phyloP scores from a whole-genome alignment of 2,888 invertebrate species.

The Drymonia ruficornis region DNA sequence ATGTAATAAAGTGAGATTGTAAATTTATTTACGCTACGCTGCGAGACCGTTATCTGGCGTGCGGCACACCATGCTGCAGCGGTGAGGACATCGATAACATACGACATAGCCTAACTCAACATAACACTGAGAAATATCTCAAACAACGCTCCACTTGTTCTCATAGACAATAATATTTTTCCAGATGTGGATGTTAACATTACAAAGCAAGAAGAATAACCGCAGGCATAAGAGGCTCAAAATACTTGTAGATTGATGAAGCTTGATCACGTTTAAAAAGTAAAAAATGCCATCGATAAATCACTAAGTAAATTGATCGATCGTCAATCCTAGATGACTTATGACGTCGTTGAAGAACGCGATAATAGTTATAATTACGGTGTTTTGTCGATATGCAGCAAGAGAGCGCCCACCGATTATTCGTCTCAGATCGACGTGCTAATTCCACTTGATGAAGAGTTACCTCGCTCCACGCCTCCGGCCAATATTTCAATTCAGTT shows the following conservation, averaged over 20 bases:
- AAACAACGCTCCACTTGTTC: slow-evolving; percentile 17
- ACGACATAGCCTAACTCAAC: slow-evolving; percentile 38
- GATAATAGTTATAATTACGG: slow-evolving; percentile 42
- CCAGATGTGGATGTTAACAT: slow-evolving; percentile 24
- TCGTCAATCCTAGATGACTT: slow-evolving; percentile 47
- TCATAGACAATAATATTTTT: slow-evolving; percentile 21
- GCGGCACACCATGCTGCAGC: slow-evolving; percentile 55
- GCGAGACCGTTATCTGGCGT: slow-evolving; percentile 66
- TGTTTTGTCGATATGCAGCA: slow-evolving; percentile 18
- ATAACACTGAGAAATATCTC: slow-evolving; percentile 29
- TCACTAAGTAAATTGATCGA: slow-evolving; percentile 47
- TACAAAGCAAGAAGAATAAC: not conserved
- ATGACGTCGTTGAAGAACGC: slow-evolving; percentile 24
- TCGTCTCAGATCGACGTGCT: slow-evolving; percentile 13
- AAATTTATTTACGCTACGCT: slow-evolving; percentile 63
- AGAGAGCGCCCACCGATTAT: not conserved
- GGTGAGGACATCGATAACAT: slow-evolving; percentile 65
- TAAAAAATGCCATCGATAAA: slow-evolving; percentile 60
- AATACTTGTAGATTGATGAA: slow-evolving; percentile 45
- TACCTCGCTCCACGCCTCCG: slow-evolving; percentile 39
- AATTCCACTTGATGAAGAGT: slow-evolving; percentile 44
- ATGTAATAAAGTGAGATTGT: slow-evolving; percentile 63
- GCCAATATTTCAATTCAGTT: slow-evolving; percentile 41
- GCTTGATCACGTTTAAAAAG: slow-evolving; percentile 39
- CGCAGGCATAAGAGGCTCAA: not conserved